Percentiles rank a stretch among this genome's conserved stretches.
These are phyloP conservation scores for Hemiprocne comata DNA, from an alignment of 2,113 vertebrate species.

Conservation along the genomic window DNA sequence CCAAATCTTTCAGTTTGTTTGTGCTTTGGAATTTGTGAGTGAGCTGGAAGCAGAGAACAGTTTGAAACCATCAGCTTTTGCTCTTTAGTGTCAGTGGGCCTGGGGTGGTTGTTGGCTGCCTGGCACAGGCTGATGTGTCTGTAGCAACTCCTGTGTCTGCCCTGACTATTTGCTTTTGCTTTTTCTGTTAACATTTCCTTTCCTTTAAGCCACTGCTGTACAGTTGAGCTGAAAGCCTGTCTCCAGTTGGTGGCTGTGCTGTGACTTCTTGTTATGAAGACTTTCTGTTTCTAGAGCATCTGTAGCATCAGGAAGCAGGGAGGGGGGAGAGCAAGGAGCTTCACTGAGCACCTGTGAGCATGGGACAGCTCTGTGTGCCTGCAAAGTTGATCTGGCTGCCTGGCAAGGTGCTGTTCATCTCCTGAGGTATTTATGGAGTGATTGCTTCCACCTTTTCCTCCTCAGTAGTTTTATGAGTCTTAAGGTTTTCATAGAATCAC, in stretches of 20 bases:
- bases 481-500: rapidly evolving
- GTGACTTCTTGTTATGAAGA: neutral
- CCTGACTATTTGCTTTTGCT: neutral
- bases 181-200: neutral
- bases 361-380: neutral
- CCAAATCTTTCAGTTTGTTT: neutral
- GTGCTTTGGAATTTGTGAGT: neutral
- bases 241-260: neutral
- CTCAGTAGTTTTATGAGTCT: neutral
- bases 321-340: neutral
- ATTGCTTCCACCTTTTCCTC: neutral
- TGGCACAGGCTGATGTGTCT: neutral
- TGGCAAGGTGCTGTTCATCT: neutral
- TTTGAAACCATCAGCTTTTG: neutral
- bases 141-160: neutral
- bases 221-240: neutral
- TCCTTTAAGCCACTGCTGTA: neutral
- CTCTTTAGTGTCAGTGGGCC: neutral
- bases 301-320: neutral
- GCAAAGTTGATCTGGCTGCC: neutral
- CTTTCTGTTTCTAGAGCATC: neutral
- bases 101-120: neutral
- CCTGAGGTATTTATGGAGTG: neutral
- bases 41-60: neutral
- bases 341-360: rapidly evolving